Evolutionary conservation across 92 coral and sea anemone species (phyloP).

Genomic region (Chrysogorgia sp.): DNA sequence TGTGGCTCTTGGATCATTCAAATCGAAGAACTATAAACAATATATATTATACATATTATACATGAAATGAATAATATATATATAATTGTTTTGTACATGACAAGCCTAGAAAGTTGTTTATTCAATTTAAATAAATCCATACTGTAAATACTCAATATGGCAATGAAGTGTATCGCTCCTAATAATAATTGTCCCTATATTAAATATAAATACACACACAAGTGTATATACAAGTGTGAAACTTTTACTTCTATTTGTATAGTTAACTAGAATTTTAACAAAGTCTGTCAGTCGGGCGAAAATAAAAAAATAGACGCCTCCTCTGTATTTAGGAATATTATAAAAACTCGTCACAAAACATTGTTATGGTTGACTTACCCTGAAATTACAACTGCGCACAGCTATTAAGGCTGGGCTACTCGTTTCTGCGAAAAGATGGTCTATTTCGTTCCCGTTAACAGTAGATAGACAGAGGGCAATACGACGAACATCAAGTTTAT

Average conservation of each 20-base stretch:
- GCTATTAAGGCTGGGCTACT: conserved; percentile 43
- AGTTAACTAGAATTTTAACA: no score
- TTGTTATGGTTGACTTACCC: conserved; percentile 45
- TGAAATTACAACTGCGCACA: conserved; percentile 49
- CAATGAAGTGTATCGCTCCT: no score
- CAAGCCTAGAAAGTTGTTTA: neutral
- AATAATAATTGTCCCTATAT: no score
- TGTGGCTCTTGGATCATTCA: conserved; percentile 26
- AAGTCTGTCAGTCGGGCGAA: no score
- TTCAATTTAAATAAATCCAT: no score
- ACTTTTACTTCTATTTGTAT: no score
- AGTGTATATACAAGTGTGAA: no score
- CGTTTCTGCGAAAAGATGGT: conserved; percentile 10
- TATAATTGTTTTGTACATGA: neutral
- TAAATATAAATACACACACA: no score
- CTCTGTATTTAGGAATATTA: no score
- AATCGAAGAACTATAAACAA: conserved; percentile 53
- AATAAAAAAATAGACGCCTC: no score
- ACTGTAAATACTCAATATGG: no score
- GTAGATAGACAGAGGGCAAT: conserved; percentile 37
- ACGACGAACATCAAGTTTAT: conserved; percentile 37
- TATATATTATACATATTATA: neutral
- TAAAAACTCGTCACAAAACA: neutral
- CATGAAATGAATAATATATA: no score
- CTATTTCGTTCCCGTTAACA: conserved; percentile 23